Evolutionary conservation across 1,140 invertebrate species (phyloP).

Genomic region (Rhyacophila brunnea): DNA sequence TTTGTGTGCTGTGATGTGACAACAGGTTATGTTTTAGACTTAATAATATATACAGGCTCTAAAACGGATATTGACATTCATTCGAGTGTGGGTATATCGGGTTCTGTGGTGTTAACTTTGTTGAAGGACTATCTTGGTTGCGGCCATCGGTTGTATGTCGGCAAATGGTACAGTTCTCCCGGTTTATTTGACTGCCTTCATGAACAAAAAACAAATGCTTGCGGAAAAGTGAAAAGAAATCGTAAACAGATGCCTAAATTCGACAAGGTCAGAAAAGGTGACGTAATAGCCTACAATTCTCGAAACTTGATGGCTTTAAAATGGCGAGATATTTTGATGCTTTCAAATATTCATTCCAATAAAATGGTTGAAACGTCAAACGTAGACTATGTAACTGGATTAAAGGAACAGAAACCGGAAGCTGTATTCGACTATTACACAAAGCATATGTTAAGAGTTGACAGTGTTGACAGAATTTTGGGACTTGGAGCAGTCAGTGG

Average conservation of each 20-base stretch:
- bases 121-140: constrained; percentile 7
- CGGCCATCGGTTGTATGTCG: constrained; percentile 1
- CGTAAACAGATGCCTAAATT: constrained; percentile 3
- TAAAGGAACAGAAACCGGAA: not conserved
- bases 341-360: not conserved
- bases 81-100: not conserved
- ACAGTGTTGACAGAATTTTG: too few relatives aligned
- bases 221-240: constrained; percentile 6
- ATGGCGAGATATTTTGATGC: constrained; percentile 5
- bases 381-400: not conserved
- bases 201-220: constrained; percentile 9
- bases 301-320: not conserved
- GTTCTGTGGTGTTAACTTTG: constrained; percentile 1
- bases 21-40: constrained; percentile 3
- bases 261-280: constrained; percentile 1
- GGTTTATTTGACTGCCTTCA: not conserved
- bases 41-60: not conserved
- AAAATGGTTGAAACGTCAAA: constrained; percentile 4
- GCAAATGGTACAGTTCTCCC: not conserved
- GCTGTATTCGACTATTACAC: constrained; percentile 6
- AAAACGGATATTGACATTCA: not conserved
- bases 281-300: not conserved
- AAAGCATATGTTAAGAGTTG: too few relatives aligned
- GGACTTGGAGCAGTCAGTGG: too few relatives aligned
- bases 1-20: constrained; percentile 7